A percentile compares a stretch with the other conserved stretches of the same genome.
phyloP scores from a whole-genome alignment of 2,113 vertebrate genomes.

The Zosterops hypoxanthus region DNA sequence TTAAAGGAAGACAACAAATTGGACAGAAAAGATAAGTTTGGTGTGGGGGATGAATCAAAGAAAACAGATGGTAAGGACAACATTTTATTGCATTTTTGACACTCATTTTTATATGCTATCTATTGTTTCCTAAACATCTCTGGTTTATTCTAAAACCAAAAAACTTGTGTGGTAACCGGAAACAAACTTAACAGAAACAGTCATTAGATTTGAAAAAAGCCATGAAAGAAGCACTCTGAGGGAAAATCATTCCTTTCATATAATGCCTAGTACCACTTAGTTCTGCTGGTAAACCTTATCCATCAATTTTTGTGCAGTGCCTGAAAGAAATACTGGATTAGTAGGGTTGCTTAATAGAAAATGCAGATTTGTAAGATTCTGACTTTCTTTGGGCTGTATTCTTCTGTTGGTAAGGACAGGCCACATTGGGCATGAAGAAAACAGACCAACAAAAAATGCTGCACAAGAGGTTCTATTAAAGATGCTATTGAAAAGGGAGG shows the following conservation, averaged over 20 bases:
- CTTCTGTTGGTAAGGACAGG: background rate
- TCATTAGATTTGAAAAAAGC: background rate
- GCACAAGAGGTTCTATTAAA: background rate
- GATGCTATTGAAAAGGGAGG: background rate
- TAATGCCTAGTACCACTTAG: background rate
- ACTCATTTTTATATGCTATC: background rate
- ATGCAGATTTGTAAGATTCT: background rate
- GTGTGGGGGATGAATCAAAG: conserved; percentile 68
- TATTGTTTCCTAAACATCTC: background rate
- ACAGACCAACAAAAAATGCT: background rate
- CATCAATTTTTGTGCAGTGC: background rate
- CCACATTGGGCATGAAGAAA: background rate
- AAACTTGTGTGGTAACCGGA: background rate
- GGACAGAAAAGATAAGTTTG: conserved; percentile 72
- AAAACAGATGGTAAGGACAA: conserved; percentile 76
- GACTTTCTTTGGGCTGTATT: background rate
- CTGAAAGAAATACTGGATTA: conserved; percentile 14
- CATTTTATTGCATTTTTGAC: conserved; percentile 24
- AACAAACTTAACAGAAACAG: background rate
- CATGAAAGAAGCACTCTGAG: background rate
- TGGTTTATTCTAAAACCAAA: background rate
- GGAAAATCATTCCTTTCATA: background rate
- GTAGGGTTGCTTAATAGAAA: background rate
- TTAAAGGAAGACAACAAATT: conserved; percentile 73
- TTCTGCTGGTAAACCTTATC: background rate